Evolutionary conservation across 2,113 vertebrate genomes (phyloP).

Genomic region (Tachuris rubrigastra): DNA sequence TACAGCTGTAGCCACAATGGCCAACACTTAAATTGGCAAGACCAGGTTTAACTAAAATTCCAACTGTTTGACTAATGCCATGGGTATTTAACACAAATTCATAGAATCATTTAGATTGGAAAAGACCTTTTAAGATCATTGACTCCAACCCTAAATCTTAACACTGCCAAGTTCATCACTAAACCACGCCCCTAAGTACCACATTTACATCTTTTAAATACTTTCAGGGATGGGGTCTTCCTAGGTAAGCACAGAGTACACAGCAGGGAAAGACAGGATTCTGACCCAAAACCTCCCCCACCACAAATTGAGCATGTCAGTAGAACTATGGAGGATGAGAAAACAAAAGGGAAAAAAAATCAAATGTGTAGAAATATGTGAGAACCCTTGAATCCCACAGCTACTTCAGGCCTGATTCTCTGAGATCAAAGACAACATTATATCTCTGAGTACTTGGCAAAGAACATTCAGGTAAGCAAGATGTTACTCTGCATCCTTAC

Average conservation of each 20-base stretch:
- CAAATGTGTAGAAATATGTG: not conserved
- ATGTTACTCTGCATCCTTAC: not conserved
- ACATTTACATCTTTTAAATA: not conserved
- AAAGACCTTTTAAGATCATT: not conserved
- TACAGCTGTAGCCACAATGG: not conserved
- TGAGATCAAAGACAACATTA: not conserved
- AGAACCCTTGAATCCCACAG: not conserved
- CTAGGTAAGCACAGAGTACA: not conserved
- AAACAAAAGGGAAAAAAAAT: not conserved
- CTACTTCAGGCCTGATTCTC: not conserved
- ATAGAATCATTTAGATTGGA: not conserved
- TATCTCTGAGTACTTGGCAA: not conserved
- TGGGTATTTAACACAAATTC: not conserved
- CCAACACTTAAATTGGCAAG: not conserved
- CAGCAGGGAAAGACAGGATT: not conserved
- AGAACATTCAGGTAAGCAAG: not conserved
- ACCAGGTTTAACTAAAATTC: not conserved
- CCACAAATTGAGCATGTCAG: not conserved
- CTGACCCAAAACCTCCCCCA: not conserved
- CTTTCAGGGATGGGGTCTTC: not conserved
- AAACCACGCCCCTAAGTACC: not conserved
- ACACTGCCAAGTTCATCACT: not conserved
- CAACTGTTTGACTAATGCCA: not conserved
- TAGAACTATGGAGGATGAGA: not conserved
- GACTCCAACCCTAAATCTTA: not conserved